Percentiles rank a stretch among this genome's conserved stretches.
phyloP scores from a whole-genome alignment of 2,888 invertebrate species.

The Ophioninae sp. region DNA sequence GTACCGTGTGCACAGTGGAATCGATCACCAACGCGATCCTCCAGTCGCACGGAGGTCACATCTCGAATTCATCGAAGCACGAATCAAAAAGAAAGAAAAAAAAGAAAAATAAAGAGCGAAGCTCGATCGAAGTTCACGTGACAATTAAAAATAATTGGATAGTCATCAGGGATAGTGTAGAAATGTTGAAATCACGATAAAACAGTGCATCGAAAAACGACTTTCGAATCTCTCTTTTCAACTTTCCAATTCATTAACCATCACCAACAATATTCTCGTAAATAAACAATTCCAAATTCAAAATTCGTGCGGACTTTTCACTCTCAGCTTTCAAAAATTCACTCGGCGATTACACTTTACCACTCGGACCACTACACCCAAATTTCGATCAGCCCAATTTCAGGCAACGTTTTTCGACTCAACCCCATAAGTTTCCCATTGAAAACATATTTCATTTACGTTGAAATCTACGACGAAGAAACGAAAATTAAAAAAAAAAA shows the following conservation, averaged over 20 bases:
- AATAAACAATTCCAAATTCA: not conserved
- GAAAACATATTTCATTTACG: too few relatives aligned
- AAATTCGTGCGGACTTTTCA: not conserved
- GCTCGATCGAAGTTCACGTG: not conserved
- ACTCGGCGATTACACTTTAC: too few relatives aligned
- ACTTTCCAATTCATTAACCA: not conserved
- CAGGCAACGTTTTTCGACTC: too few relatives aligned
- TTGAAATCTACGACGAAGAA: too few relatives aligned
- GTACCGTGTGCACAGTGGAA: not conserved
- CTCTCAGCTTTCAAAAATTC: too few relatives aligned
- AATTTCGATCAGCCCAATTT: too few relatives aligned
- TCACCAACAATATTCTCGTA: not conserved
- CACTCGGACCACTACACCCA: too few relatives aligned
- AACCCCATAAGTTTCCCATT: too few relatives aligned
- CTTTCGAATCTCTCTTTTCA: not conserved
- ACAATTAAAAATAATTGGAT: conserved; percentile 49
- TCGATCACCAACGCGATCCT: conserved; percentile 2
- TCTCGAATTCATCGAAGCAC: conserved; percentile 23
- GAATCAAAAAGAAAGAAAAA: not conserved
- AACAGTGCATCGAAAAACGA: not conserved
- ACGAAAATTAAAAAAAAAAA: too few relatives aligned
- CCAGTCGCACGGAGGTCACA: not conserved
- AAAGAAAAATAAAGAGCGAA: not conserved
- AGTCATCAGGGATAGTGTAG: not conserved
- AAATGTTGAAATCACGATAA: not conserved